Conservation (phyloP, 2,113 vertebrate genomes). For the Riparia riparia region DNA sequence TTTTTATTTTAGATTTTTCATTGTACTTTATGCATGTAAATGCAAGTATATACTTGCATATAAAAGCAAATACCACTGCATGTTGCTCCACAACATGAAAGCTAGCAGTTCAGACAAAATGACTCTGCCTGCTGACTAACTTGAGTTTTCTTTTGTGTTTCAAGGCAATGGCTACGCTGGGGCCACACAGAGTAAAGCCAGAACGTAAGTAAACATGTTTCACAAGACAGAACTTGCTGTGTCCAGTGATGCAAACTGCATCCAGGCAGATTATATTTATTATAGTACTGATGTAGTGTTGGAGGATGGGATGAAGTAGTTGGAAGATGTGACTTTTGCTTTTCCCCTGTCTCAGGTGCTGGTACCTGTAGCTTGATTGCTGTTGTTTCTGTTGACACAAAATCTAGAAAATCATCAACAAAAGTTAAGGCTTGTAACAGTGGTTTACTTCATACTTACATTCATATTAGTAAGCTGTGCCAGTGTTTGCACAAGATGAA, state of each 20-base stretch:
- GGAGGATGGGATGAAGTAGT: neutral
- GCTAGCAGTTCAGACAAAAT: neutral
- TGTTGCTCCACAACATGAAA: neutral
- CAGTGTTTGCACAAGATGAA: neutral
- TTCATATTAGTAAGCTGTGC: neutral
- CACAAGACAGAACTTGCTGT: neutral
- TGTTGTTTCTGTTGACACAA: neutral
- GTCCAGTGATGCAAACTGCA: neutral
- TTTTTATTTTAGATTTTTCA: neutral
- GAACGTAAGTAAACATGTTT: conserved; percentile 85
- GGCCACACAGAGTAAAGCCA: conserved; percentile 90
- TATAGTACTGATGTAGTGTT: neutral
- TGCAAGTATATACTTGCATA: neutral
- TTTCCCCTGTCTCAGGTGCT: neutral
- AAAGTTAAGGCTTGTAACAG: neutral
- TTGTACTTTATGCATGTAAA: neutral
- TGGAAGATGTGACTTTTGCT: neutral
- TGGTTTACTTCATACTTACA: neutral
- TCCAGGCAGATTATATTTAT: neutral
- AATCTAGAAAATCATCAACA: neutral
- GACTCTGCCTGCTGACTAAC: neutral
- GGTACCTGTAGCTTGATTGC: neutral
- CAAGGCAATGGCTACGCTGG: conserved; percentile 93
- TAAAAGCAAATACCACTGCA: neutral
- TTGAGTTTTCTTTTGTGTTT: conserved; percentile 11